Conservation (phyloP, 2,113 vertebrate genomes). For the Haliaeetus leucogaster region DNA sequence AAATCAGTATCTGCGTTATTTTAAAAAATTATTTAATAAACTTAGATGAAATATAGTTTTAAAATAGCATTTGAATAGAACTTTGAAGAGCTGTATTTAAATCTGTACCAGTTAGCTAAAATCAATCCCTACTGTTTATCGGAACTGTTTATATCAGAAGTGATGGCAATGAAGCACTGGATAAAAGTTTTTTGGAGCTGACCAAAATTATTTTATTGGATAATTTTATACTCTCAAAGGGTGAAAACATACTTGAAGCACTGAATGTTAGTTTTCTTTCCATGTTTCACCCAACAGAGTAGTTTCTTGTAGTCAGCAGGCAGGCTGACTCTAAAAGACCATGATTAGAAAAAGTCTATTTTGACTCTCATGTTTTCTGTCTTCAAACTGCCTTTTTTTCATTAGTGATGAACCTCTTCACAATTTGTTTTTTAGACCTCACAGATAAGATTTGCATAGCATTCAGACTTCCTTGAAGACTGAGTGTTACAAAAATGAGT, state of each 20-base stretch:
- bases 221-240: background rate
- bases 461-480: background rate
- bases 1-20: background rate
- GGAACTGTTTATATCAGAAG: background rate
- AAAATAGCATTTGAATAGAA: background rate
- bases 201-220: background rate
- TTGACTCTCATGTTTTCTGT: background rate
- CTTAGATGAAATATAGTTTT: background rate
- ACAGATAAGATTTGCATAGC: background rate
- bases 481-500: background rate
- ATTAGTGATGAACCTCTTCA: background rate
- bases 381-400: background rate
- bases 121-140: background rate
- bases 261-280: background rate
- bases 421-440: background rate
- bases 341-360: background rate
- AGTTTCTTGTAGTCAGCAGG: background rate
- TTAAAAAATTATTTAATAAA: background rate
- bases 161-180: background rate
- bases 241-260: background rate
- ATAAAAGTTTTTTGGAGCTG: background rate
- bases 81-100: background rate
- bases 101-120: background rate
- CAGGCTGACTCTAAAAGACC: background rate
- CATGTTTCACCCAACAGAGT: background rate